phyloP scores from a whole-genome alignment of 2,113 vertebrate genomes.

The Phrynosoma platyrhinos region DNA sequence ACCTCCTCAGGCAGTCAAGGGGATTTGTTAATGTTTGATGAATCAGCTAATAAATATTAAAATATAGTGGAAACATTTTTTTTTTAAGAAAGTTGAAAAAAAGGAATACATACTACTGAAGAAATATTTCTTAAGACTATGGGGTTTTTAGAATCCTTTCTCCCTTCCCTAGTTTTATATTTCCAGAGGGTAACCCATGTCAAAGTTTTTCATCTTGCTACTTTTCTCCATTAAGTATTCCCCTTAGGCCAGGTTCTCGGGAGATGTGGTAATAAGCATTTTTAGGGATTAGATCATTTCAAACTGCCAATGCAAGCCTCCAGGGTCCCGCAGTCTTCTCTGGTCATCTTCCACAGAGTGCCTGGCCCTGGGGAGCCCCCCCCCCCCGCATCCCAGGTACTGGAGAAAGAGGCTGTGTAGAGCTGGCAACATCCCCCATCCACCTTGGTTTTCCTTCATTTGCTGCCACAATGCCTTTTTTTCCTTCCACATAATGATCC shows the following conservation, averaged over 20 bases:
- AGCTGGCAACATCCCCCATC: background rate
- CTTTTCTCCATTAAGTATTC: background rate
- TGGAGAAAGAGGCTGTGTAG: background rate
- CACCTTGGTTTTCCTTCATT: background rate
- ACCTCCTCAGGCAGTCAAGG: conserved; percentile 11
- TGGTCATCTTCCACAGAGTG: no score
- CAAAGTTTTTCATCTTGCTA: background rate
- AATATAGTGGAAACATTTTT: conserved; percentile 3
- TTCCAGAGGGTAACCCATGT: conserved; percentile 10
- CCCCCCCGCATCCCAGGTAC: no score
- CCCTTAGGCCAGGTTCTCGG: background rate
- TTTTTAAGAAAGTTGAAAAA: conserved; percentile 4
- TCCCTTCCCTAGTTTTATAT: background rate
- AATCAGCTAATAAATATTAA: conserved; percentile 44
- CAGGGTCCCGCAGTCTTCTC: no score
- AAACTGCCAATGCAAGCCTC: background rate
- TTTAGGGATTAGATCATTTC: background rate
- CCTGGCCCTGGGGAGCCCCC: no score
- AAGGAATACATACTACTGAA: background rate
- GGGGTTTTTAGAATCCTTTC: background rate
- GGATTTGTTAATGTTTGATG: conserved; percentile 40
- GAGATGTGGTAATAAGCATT: background rate
- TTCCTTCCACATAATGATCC: background rate
- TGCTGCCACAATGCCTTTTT: background rate
- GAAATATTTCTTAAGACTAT: background rate